Evolutionary conservation across 2,888 invertebrate species (phyloP), one percentile per base, ranked within the genome.

Genomic region (Drosophila flavopinicola): DNA sequence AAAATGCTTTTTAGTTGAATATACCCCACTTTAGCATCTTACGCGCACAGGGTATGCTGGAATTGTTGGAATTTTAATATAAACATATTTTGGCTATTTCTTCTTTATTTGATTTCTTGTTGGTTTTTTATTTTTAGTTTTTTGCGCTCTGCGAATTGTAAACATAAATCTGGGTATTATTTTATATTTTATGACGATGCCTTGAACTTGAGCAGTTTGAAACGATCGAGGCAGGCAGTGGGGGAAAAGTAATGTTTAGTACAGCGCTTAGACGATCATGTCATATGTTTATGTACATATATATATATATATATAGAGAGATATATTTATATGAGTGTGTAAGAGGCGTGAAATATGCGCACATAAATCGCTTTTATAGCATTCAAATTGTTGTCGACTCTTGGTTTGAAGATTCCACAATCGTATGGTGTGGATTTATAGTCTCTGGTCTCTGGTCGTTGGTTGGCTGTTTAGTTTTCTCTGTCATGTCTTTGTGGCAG

Each of bases 331-430:
- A 24, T 10, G 27, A 27, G 17, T 37, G 27, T 42, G 52, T 45
- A 39, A 29, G 63, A 66, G 76, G 66, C 84, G 59, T 72, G 56
- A 83, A 66, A 67, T 77, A 67, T 56, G 69, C 56, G 77, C 61
- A 45, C 65, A 70, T 80, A 78, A 74, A 80, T 77, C 37, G 65
- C 60, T 60, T 80, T 82, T 66, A 79, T 75, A 52, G 71, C 85
- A 68, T 60, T 71, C 37, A 77, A 84, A 77, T 77, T 61, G 64
- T 53, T 70, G 65, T 44, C 54, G 29, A 53, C 29, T 24, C 24
- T 49, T 58, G 42, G n/a, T 24, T 48, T 17, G 11, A 47, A 52
- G 42, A 67, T 51, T 58, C 58, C 30, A 66, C 57, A 67, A 53
- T 11, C 39, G 72, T 24, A 37, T 23, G 38, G 45, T 45, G 54